Base-by-base conservation (phyloP, 2,888 invertebrate species). In the Chelonus formosanus region DNA sequence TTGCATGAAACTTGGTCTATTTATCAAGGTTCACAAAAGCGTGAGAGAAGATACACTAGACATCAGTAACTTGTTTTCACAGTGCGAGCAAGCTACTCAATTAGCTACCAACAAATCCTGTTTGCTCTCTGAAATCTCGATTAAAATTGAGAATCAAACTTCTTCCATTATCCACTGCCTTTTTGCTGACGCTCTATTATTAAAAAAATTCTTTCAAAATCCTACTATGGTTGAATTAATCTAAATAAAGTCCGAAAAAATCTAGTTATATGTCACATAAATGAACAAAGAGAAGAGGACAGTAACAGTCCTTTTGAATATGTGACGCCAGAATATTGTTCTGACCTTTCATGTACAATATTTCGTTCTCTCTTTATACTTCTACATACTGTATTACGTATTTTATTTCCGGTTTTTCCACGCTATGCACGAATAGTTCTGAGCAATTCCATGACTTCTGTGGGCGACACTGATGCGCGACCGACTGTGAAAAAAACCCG, bases 1-100 rank as follows among this genome's bases (percentile, higher is more conserved):
- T 73, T 71, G 71, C 70, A 67, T 64, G 60, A 73, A 73, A 71
- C 71, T 73, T 70, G 65, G 63, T 68, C 66, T 71, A 68, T 70
- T 70, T 71, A 70, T 73, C 70, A 68, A 64, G 66, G 67, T 70
- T 70, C 65, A 68, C 64, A 47, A 54, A 60, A 50, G 52, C n/a
- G 55, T 43, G 54, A 52, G 36, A 36, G 47, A 10, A 45, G 36
- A 36, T 48, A 10, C 20, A 36, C 48, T 35, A 47, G 36, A 32
- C 52, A 59, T 45, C 45, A 54, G 44, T 47, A 6, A 55, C 47
- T 63, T 56, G 63, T 63, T 56, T 63, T 31, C 56, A 44, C 47
- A 45, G 45, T 54, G 54, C 36, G 35, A 54, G 54, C 55, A 62
- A 45, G 47, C 54, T 54, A 54, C 54, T 62, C 62, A 62, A 62